Base-by-base conservation (phyloP, 1,140 invertebrate genomes). In the Augochlora pura region DNA sequence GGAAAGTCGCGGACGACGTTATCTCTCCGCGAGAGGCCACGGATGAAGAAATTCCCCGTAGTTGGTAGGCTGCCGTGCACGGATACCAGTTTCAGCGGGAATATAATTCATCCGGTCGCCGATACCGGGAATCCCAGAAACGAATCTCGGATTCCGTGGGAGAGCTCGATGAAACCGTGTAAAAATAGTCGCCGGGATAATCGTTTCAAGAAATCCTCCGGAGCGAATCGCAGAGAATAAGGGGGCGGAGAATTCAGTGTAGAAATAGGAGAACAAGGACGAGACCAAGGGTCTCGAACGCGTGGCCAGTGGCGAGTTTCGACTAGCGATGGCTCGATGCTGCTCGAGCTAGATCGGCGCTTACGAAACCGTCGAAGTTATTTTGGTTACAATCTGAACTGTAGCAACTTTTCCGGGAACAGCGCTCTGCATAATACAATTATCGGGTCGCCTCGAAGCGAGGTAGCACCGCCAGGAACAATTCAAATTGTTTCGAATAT, bases 201-300 rank as follows among this genome's bases (percentile, higher is more conserved):
- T 68, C 23, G 64, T 38, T 77, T 39, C 2, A 42, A 49, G 7
- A 46, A 46, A 46, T 46, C 42, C 42, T 46, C 42, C 42, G 14
- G 42, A 46, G 10, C 2, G 42, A 46, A 12, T 10, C 42, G 42
- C 10, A 14, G 42, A 12, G 42, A 12, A 21, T 52, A n/a, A 32
- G 38, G 23, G 12, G 42, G 18, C 27, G 42, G n/a, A 2, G 42
- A n/a, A 18, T 18, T 12, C 42, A 25, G 32, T 1, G 65, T n/a
- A 39, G 32, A 57, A n/a, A n/a, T 57, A 57, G 54, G 8, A 9
- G 32, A 32, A 32, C 32, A 57, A n/a, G 54, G n/a, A 57, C 14
- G n/a, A n/a, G 49, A 76, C 38, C 27, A 59, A 77, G 57, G 67
- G 70, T n/a, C 32, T 72, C 66, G 64, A 77, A 81, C 77, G 46